phyloP scores from a whole-genome alignment of 2,113 vertebrate species.

The Marmota monax region DNA sequence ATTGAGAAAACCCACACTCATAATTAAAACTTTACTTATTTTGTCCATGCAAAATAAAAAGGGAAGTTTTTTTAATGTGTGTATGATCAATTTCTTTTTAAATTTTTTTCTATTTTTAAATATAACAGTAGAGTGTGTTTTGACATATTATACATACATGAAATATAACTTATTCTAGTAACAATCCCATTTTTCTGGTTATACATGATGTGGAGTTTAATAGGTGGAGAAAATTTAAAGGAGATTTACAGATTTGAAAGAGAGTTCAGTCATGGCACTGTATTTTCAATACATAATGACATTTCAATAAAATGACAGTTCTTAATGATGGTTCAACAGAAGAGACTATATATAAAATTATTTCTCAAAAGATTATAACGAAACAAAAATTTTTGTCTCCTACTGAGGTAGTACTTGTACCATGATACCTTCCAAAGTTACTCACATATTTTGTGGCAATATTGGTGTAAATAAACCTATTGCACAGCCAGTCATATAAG shows the following conservation, averaged over 20 bases:
- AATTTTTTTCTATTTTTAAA: no score
- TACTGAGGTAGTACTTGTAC: background rate
- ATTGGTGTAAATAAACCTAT: background rate
- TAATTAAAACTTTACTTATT: background rate
- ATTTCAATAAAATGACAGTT: background rate
- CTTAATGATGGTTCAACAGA: no score
- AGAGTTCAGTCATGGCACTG: background rate
- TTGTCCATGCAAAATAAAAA: background rate
- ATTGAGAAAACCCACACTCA: background rate
- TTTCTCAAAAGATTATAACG: background rate
- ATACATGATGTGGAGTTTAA: no score
- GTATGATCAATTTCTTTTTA: no score
- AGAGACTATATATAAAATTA: background rate
- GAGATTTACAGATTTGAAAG: background rate
- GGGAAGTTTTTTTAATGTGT: background rate
- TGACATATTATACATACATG: no score
- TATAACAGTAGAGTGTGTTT: no score
- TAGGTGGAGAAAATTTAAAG: background rate
- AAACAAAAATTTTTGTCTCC: background rate
- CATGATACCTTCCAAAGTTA: rapidly evolving
- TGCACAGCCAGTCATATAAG: background rate
- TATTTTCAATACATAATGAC: no score
- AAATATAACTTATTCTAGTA: no score
- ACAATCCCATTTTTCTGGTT: no score
- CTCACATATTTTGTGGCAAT: background rate